Conservation (phyloP, 2,888 invertebrate genomes). For the Agelastica alni region DNA sequence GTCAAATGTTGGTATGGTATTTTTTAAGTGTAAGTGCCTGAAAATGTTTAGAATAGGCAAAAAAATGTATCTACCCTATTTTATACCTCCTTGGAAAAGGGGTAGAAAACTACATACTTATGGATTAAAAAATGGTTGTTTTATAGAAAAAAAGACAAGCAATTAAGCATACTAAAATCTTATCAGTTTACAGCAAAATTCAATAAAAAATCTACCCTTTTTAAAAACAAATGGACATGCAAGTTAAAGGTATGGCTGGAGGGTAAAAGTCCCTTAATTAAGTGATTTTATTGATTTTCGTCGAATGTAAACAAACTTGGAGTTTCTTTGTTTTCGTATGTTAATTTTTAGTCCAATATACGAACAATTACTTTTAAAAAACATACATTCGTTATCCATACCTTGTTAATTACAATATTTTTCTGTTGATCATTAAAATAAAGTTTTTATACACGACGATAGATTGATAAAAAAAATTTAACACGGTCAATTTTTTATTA, state of each 20-base stretch:
- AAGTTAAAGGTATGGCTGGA: constrained; percentile 33
- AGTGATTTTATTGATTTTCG: constrained; percentile 27
- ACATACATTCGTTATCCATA: neutral
- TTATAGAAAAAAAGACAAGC: no score
- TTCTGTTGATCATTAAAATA: neutral
- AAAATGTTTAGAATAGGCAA: no score
- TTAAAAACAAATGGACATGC: constrained; percentile 25
- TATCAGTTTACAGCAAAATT: neutral
- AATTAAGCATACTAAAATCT: no score
- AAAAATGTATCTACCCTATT: no score
- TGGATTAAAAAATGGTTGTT: no score
- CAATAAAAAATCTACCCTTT: neutral
- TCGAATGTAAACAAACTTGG: constrained; percentile 15
- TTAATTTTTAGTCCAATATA: no score
- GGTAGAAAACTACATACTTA: no score
- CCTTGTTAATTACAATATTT: neutral
- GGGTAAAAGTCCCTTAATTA: constrained; percentile 25
- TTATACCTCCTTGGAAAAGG: no score
- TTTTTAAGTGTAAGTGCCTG: no score
- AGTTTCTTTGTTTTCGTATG: no score
- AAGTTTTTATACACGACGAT: neutral
- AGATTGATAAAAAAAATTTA: neutral
- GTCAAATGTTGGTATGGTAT: no score
- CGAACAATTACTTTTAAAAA: neutral
- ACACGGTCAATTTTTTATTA: neutral